Conservation (phyloP, 30 jellyfish, hydroid and myxozoan species). For the Mastigias papua region DNA sequence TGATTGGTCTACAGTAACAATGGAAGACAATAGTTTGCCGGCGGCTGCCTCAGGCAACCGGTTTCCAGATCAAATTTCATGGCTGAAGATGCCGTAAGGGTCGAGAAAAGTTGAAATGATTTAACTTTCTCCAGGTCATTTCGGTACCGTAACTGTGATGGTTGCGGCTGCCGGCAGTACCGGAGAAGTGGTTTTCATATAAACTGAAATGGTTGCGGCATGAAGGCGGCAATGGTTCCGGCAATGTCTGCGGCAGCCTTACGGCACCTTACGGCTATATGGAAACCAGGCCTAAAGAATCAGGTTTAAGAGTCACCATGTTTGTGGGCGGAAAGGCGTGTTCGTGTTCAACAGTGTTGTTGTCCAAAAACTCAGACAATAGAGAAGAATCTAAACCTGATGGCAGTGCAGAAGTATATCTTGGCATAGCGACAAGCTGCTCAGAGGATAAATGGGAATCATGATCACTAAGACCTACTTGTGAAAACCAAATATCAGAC, state of each 20-base stretch:
- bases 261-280: too few relatives aligned
- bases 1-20: slow-evolving; percentile 1
- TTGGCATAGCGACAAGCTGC: neutral
- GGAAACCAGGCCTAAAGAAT: too few relatives aligned
- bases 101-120: slow-evolving; percentile 7
- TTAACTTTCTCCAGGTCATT: neutral
- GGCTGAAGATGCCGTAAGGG: slow-evolving; percentile 1
- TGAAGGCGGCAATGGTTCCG: too few relatives aligned
- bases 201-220: too few relatives aligned
- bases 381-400: neutral
- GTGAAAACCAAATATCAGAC: neutral
- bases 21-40: neutral
- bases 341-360: neutral
- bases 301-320: neutral
- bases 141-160: neutral
- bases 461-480: neutral
- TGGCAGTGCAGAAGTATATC: neutral
- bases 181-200: too few relatives aligned
- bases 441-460: neutral
- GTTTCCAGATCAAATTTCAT: neutral
- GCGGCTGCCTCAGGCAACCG: neutral
- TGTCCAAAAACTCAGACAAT: slow-evolving; percentile 10
- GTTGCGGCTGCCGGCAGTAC: neutral
- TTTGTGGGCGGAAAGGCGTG: slow-evolving; percentile 28
- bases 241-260: too few relatives aligned